Evolutionary conservation across 2,888 invertebrate species (phyloP).

Genomic region (Tenthredo scrophulariae): DNA sequence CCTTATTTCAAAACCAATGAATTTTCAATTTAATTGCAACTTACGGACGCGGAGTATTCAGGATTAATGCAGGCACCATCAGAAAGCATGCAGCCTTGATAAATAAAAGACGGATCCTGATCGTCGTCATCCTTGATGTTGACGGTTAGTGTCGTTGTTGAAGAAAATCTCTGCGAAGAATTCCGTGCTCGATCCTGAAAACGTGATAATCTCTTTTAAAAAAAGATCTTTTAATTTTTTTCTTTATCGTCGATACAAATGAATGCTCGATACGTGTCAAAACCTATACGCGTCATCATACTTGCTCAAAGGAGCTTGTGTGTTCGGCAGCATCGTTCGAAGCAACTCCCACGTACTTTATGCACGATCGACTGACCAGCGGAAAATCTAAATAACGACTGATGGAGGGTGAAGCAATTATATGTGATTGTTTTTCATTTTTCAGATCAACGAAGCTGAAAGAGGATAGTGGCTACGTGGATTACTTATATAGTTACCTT

Average conservation of each 20-base stretch:
- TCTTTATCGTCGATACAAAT: not conserved
- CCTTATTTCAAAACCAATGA: not conserved
- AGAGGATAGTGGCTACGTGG: not conserved
- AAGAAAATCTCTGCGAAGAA: conserved; percentile 87
- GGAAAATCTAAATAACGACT: not conserved
- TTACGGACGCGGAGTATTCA: conserved; percentile 90
- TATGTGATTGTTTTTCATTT: not conserved
- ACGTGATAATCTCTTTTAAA: not conserved
- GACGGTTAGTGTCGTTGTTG: conserved; percentile 91
- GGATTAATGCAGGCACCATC: conserved; percentile 94
- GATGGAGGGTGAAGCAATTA: not conserved
- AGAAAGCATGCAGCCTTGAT: conserved; percentile 90
- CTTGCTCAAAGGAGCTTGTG: not conserved
- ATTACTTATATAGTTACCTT: not conserved
- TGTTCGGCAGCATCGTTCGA: not conserved
- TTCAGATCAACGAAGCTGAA: not conserved
- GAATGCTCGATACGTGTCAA: not conserved
- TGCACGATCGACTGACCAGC: not conserved
- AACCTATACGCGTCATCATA: not conserved
- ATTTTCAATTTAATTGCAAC: conserved; percentile 69
- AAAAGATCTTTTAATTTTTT: not conserved
- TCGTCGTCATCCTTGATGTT: conserved; percentile 94
- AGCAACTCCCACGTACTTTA: not conserved
- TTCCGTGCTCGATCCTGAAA: conserved; percentile 92
- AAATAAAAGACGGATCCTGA: conserved; percentile 94